Evolutionary conservation across 2,888 invertebrate genomes (phyloP), one percentile per base, ranked within the genome.

Genomic region (Sinotaia quadrata): DNA sequence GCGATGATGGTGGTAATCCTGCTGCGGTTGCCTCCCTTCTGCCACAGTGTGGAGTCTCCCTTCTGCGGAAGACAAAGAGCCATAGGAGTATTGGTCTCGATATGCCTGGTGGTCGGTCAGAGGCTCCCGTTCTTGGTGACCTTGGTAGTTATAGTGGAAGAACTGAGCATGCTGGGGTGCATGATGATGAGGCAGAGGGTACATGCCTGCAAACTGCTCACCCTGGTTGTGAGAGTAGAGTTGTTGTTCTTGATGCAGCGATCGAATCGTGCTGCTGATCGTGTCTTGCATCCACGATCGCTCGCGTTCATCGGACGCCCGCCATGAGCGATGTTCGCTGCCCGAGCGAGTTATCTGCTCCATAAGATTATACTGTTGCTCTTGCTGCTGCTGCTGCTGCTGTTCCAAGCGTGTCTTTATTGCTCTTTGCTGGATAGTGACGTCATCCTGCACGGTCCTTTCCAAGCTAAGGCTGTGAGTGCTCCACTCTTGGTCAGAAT

Each of bases 401-500:
- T 51, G 51, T 33, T 56, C 56, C 31, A 31, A 31, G 24, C 31
- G 44, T 2, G 15, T 29, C 49, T 49, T 24, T 24, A 47, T 33
- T 24, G 58, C 51, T 5, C 51, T n/a, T 33, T 60, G 44, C 21
- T 10, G 12, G 31, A 21, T 12, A 18, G 33, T 33, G 4, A 24
- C 36, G 24, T 58, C 58, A 54, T 65, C 65, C 21, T 54, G 52
- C 65, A 54, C 54, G 24, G 65, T 18, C 8, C 12, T 24, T 18
- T 47, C 47, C 47, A 47, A 24, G 47, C 47, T 56, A 47, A 44
- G 44, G 33, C 65, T 65, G n/a, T n/a, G n/a, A n/a, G n/a, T n/a
- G n/a, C n/a, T n/a, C n/a, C n/a, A n/a, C 54, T 54, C 36, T 44
- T 65, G 65, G 44, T 44, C 18, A 56, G 56, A 56, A 18, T 44